Conservation (phyloP, 2,113 vertebrate species). For the Anguilla japonica region DNA sequence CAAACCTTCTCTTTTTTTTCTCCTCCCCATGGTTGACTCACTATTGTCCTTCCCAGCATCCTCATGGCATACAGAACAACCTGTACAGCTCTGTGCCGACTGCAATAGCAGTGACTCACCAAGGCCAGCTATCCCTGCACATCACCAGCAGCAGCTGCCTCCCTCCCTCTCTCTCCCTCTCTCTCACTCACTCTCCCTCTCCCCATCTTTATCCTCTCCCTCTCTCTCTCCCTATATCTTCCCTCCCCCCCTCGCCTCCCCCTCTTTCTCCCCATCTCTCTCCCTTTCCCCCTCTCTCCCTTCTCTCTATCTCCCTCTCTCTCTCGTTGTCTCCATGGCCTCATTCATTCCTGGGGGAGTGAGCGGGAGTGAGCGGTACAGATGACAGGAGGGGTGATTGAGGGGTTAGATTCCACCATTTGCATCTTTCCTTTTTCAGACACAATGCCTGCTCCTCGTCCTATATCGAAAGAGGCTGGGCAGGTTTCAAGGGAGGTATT, state of each 20-base stretch:
- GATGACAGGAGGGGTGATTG: slow-evolving; percentile 45
- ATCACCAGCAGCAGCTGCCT: neutral
- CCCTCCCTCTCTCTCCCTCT: slow-evolving; percentile 29
- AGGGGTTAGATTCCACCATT: slow-evolving; percentile 48
- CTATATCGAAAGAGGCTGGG: neutral
- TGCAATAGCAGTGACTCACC: slow-evolving; percentile 28
- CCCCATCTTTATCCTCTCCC: slow-evolving; percentile 19
- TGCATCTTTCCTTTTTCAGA: slow-evolving; percentile 51
- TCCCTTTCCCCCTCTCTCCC: slow-evolving; percentile 27
- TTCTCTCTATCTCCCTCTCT: slow-evolving; percentile 30
- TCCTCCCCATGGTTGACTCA: neutral
- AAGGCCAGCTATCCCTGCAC: slow-evolving; percentile 16
- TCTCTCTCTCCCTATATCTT: slow-evolving; percentile 26
- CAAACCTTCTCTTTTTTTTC: neutral
- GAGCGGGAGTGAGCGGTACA: slow-evolving; percentile 34
- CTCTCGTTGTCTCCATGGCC: slow-evolving; percentile 22
- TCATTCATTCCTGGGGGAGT: slow-evolving; percentile 25
- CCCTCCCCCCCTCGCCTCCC: slow-evolving; percentile 25
- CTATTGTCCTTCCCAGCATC: slow-evolving; percentile 19
- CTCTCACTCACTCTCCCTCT: slow-evolving; percentile 23
- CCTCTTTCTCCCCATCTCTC: slow-evolving; percentile 17
- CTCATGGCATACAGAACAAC: slow-evolving; percentile 17
- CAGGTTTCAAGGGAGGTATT: slow-evolving; percentile 14
- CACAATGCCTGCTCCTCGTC: slow-evolving; percentile 47
- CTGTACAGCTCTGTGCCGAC: slow-evolving; percentile 11